Conservation (phyloP, 2,113 vertebrate species). For the Channa maculata region DNA sequence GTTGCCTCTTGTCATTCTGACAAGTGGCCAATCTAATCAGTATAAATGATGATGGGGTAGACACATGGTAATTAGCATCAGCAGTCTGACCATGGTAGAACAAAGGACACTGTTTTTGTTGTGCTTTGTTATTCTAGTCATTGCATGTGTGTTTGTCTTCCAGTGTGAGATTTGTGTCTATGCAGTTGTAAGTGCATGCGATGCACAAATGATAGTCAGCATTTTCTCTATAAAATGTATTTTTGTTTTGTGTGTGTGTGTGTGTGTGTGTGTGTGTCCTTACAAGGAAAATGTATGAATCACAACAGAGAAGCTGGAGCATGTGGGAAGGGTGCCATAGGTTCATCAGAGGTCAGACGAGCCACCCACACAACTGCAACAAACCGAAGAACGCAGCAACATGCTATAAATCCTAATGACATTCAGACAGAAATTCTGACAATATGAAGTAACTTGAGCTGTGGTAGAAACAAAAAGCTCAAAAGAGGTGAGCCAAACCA, state of each 20-base stretch:
- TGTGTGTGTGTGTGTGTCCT: slow-evolving; percentile 24
- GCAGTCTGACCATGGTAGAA: slow-evolving; percentile 18
- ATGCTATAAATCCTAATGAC: slow-evolving; percentile 34
- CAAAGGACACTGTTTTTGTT: slow-evolving; percentile 28
- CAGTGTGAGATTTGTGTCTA: slow-evolving; percentile 2
- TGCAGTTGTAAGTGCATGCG: background rate
- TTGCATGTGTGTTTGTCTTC: background rate
- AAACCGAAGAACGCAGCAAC: slow-evolving; percentile 29
- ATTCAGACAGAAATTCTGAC: slow-evolving; percentile 39
- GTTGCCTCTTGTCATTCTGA: slow-evolving; percentile 47
- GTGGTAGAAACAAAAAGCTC: slow-evolving; percentile 6
- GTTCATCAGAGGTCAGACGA: slow-evolving; percentile 47
- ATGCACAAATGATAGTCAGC: background rate
- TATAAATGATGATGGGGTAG: slow-evolving; percentile 50
- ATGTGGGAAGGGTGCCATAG: too few species aligned
- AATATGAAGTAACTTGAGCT: slow-evolving; percentile 24
- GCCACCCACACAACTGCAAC: slow-evolving; percentile 32
- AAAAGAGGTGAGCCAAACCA: slow-evolving; percentile 17
- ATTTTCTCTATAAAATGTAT: background rate
- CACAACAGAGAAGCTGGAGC: too few species aligned
- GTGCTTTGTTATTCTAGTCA: background rate
- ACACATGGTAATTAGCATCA: slow-evolving; percentile 66
- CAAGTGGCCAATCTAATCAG: slow-evolving; percentile 60
- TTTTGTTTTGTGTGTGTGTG: slow-evolving; percentile 4
- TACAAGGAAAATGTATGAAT: background rate